Conservation (phyloP, 1,140 invertebrate species). For the Cyclina sinensis region DNA sequence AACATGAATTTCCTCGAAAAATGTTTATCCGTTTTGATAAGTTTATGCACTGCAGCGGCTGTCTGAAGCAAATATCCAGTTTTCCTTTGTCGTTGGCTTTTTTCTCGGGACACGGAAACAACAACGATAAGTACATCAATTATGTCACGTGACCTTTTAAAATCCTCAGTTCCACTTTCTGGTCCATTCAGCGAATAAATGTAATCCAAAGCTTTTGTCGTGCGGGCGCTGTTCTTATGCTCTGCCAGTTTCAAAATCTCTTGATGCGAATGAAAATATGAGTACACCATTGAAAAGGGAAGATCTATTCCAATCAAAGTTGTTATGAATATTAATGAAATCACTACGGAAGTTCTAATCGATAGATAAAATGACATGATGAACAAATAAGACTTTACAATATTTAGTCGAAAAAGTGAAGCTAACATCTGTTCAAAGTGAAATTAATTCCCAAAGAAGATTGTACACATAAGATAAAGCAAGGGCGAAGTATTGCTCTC, state of each 20-base stretch:
- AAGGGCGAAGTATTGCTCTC: no score
- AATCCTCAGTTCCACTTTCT: no score
- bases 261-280: constrained; percentile 1
- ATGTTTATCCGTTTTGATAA: constrained; percentile 43
- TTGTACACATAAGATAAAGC: no score
- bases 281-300: not conserved
- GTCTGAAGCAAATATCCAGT: constrained; percentile 61
- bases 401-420: not conserved
- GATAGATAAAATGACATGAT: not conserved
- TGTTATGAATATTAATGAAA: constrained; percentile 1
- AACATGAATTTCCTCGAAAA: constrained; percentile 58
- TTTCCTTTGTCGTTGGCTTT: not conserved
- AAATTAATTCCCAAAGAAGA: not conserved
- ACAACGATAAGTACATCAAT: not conserved
- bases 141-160: not conserved
- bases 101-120: not conserved
- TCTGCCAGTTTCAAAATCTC: not conserved
- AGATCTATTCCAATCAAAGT: not conserved
- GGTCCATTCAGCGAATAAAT: not conserved
- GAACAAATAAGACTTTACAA: not conserved
- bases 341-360: not conserved
- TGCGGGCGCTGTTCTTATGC: not conserved
- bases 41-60: constrained; percentile 43
- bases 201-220: not conserved
- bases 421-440: not conserved